A percentile compares a stretch with the other conserved stretches of the same genome.
Evolutionary conservation across 2,113 vertebrate genomes (phyloP).

Genomic region (Accipiter cooperii): DNA sequence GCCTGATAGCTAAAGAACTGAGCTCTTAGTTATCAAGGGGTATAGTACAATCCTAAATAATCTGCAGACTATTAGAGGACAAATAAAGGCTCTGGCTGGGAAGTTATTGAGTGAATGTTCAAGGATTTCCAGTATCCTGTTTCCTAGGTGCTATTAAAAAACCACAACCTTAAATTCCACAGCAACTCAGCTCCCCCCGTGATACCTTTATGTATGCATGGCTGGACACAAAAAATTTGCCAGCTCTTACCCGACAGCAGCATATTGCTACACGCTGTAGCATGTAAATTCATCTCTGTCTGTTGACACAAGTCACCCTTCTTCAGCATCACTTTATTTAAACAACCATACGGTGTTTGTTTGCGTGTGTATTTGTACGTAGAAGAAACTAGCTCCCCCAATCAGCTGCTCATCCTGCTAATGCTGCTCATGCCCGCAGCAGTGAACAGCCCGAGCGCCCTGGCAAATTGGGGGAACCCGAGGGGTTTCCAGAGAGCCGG

Average conservation of each 20-base stretch:
- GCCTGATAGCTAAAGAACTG: background rate
- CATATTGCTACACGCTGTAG: background rate
- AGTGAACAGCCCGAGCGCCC: accelerated
- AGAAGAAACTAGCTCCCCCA: background rate
- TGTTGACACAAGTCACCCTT: background rate
- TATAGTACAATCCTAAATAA: background rate
- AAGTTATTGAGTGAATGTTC: background rate
- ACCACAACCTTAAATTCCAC: background rate
- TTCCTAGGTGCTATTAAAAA: background rate
- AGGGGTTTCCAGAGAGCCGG: background rate
- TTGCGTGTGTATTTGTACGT: background rate
- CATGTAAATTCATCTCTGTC: background rate
- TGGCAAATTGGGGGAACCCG: accelerated
- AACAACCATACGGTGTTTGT: background rate
- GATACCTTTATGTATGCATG: background rate
- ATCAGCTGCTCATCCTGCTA: background rate
- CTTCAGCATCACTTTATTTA: background rate
- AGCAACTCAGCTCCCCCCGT: background rate
- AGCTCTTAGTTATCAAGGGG: background rate
- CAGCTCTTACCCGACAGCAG: background rate
- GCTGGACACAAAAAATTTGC: background rate
- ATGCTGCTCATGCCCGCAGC: background rate
- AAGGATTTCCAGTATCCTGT: background rate
- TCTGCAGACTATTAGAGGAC: background rate
- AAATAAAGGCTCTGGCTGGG: background rate